These are phyloP conservation scores for Epizoanthus stellaris DNA, from an alignment of 92 coral and sea anemone species.

Conservation along the genomic window DNA sequence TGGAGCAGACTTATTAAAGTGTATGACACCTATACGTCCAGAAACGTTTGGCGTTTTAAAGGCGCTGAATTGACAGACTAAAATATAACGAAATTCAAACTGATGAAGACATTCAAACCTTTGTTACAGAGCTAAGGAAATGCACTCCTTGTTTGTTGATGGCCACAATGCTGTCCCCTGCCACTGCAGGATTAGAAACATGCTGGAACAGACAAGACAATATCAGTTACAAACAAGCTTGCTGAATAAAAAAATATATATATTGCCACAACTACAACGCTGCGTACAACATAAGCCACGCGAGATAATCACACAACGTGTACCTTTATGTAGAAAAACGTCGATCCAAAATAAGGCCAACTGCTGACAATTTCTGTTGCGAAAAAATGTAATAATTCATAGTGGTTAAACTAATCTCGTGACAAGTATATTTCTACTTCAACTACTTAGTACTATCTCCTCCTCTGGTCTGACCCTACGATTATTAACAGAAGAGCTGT, in stretches of 20 bases:
- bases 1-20: too few species aligned
- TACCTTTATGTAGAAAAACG: constrained; percentile 92
- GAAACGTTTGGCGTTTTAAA: too few species aligned
- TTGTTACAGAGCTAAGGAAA: constrained; percentile 69
- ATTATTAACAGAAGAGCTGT: too few species aligned
- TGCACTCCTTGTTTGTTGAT: constrained; percentile 90
- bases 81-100: not conserved
- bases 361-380: constrained; percentile 80
- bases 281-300: not conserved
- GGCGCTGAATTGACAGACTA: too few species aligned
- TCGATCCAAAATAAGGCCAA: constrained; percentile 96
- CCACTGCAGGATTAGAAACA: constrained; percentile 87
- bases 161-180: constrained; percentile 87
- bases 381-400: not conserved
- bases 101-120: constrained; percentile 61
- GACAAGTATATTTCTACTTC: not conserved
- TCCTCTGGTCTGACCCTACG: too few species aligned
- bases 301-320: not conserved
- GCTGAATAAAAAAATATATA: not conserved
- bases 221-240: not conserved
- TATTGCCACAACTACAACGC: not conserved
- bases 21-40: too few species aligned
- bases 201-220: constrained; percentile 60
- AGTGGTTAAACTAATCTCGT: not conserved
- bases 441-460: too few species aligned